Percentiles rank a stretch among this genome's conserved stretches.
Evolutionary conservation across 2,888 invertebrate genomes (phyloP).

Genomic region (Priocnemis perturbator): DNA sequence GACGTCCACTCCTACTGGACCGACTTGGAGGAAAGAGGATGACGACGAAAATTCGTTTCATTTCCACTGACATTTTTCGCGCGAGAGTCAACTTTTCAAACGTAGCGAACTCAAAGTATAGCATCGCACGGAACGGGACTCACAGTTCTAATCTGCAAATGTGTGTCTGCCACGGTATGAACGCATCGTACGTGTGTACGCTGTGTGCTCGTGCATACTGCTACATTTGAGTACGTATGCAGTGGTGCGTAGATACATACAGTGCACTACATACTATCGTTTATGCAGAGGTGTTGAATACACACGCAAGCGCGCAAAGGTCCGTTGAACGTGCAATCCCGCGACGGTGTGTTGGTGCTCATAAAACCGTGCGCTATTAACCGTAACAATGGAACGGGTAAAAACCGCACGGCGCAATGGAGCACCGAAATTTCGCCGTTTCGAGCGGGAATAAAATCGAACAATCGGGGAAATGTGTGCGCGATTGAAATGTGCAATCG

Average conservation of each 20-base stretch:
- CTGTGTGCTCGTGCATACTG: not conserved
- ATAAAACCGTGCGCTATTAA: slow-evolving; percentile 51
- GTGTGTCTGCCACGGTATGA: no score
- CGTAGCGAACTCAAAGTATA: no score
- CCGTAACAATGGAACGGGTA: slow-evolving; percentile 34
- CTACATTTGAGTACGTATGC: not conserved
- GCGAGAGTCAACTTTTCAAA: no score
- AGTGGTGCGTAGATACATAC: no score
- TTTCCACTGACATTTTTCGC: no score
- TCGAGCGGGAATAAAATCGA: not conserved
- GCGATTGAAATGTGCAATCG: no score
- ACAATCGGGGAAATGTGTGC: not conserved
- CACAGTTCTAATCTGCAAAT: no score
- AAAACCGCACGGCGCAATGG: slow-evolving; percentile 1
- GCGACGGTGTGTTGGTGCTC: slow-evolving; percentile 29
- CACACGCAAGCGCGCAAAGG: slow-evolving; percentile 9
- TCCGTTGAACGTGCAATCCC: not conserved
- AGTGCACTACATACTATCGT: not conserved
- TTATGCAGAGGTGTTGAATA: slow-evolving; percentile 15
- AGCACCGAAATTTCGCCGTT: not conserved
- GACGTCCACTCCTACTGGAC: no score
- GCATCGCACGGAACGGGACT: no score
- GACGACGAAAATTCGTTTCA: no score
- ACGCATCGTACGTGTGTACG: not conserved
- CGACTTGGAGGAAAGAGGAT: no score